These are phyloP conservation scores for Sipha flava DNA, from an alignment of 1,140 invertebrate genomes.

Conservation along the genomic window DNA sequence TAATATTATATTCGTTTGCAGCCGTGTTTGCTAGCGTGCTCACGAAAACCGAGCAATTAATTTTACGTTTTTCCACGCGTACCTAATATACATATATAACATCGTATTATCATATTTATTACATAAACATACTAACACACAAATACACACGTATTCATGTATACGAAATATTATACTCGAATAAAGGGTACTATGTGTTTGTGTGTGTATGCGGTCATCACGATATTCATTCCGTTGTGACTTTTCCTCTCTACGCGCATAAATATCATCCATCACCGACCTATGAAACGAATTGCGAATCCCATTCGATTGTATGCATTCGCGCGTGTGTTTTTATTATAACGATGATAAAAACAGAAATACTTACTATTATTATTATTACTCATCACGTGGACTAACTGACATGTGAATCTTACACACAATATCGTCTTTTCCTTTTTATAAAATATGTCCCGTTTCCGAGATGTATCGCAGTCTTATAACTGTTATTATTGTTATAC, in stretches of 20 bases:
- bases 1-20: not conserved
- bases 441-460: not conserved
- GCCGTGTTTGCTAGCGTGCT: not conserved
- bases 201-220: too few species aligned
- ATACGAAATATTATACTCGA: not conserved
- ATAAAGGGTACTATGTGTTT: too few species aligned
- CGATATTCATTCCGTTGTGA: not conserved
- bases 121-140: not conserved
- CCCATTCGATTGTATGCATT: not conserved
- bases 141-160: not conserved
- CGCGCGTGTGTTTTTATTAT: too few species aligned
- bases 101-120: not conserved
- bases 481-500: too few species aligned
- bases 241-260: not conserved
- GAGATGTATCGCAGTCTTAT: not conserved
- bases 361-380: not conserved
- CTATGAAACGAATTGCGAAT: constrained; percentile 16
- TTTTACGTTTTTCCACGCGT: not conserved
- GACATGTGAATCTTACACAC: not conserved
- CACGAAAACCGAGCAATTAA: not conserved
- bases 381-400: not conserved
- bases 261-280: not conserved
- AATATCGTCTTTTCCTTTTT: not conserved
- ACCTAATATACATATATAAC: not conserved
- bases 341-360: constrained; percentile 1